phyloP scores from a whole-genome alignment of 2,113 vertebrate species.

The Mormoops blainvillei region DNA sequence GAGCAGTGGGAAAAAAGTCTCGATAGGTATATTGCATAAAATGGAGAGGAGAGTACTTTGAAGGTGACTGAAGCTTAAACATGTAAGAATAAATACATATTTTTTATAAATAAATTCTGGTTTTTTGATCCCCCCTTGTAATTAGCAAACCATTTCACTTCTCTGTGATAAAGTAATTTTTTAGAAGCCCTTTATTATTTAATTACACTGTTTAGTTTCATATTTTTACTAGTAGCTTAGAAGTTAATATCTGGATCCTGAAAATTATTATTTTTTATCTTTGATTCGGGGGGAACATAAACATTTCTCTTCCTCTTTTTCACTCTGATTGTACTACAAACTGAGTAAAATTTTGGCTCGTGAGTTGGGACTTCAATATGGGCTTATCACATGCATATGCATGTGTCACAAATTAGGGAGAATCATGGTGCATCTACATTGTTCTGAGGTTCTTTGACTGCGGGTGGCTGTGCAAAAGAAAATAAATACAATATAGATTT shows the following conservation, averaged over 20 bases:
- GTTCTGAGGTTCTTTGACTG: background rate
- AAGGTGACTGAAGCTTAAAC: too few species aligned
- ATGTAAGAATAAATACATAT: too few species aligned
- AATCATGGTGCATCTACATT: background rate
- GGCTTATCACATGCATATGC: background rate
- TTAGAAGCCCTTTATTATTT: background rate
- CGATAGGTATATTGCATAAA: too few species aligned
- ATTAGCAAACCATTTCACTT: background rate
- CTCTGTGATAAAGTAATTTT: background rate
- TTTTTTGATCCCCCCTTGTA: background rate
- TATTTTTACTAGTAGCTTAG: background rate
- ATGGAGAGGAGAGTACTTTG: too few species aligned
- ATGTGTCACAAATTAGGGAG: background rate
- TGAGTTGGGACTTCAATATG: background rate
- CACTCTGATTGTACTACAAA: background rate
- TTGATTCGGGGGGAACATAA: background rate
- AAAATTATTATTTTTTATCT: slow-evolving; percentile 24
- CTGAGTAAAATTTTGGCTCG: background rate
- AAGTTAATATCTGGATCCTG: background rate
- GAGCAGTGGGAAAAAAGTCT: too few species aligned
- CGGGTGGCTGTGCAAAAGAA: background rate
- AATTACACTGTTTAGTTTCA: background rate
- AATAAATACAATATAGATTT: background rate
- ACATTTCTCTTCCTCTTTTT: background rate
- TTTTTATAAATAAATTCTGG: too few species aligned